Conservation (phyloP, 1,140 invertebrate species). For the Drosophila erecta region DNA sequence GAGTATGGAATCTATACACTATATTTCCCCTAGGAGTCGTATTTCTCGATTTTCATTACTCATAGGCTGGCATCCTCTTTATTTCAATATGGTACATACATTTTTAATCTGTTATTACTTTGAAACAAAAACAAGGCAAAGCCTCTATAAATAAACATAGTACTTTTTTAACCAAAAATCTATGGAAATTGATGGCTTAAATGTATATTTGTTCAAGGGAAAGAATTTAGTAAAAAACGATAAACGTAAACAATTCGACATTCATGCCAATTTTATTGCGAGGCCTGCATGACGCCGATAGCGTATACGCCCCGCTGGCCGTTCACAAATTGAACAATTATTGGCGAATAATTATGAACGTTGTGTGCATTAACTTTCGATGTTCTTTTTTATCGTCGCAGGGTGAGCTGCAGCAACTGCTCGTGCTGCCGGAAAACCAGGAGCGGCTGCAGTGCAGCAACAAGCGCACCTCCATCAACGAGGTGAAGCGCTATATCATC, state of each 20-base stretch:
- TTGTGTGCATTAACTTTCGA: conserved; percentile 39
- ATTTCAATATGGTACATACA: too few relatives aligned
- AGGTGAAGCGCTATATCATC: conserved; percentile 83
- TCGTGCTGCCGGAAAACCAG: conserved; percentile 79
- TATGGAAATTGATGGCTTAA: not conserved
- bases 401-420: conserved; percentile 80
- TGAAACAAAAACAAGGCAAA: not conserved
- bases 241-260: conserved; percentile 30
- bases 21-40: not conserved
- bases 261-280: not conserved
- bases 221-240: conserved; percentile 7
- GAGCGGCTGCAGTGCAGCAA: conserved; percentile 79
- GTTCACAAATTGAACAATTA: conserved; percentile 46
- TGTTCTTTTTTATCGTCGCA: conserved; percentile 24
- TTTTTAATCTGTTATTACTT: too few relatives aligned
- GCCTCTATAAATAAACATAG: too few relatives aligned
- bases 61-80: not conserved
- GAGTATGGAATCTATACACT: conserved; percentile 59
- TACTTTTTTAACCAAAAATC: too few relatives aligned
- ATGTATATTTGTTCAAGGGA: not conserved
- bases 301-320: conserved; percentile 45
- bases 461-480: conserved; percentile 80
- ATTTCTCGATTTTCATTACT: not conserved
- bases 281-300: conserved; percentile 47
- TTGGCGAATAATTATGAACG: conserved; percentile 47